These are phyloP conservation scores for Centrocercus urophasianus DNA, from an alignment of 2,113 vertebrate genomes.

Conservation along the genomic window DNA sequence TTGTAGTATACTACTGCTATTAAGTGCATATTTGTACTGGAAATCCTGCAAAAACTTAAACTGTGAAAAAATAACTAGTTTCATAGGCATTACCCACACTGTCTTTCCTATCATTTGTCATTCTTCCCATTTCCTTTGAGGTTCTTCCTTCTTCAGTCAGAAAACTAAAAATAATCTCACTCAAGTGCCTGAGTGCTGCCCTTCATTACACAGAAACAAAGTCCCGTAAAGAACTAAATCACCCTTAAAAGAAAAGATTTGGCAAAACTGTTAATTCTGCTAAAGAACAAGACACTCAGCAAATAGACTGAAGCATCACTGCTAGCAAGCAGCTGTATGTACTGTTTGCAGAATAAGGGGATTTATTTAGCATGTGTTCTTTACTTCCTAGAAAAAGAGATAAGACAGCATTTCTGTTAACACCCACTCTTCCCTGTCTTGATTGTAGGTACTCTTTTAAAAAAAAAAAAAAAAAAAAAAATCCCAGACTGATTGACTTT, in stretches of 20 bases:
- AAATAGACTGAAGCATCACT: not conserved
- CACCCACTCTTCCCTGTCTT: not conserved
- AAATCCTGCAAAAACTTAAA: not conserved
- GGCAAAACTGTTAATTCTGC: not conserved
- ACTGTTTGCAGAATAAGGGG: constrained; percentile 7
- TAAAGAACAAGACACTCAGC: not conserved
- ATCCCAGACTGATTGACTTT: constrained; percentile 47
- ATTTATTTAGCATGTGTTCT: not conserved
- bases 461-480: not conserved
- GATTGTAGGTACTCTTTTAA: not conserved
- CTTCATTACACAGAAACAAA: not conserved
- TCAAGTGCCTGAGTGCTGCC: not conserved
- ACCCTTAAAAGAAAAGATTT: not conserved
- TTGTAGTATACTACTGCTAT: no score
- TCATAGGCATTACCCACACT: not conserved
- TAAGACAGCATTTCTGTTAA: constrained; percentile 3
- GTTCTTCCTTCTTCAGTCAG: not conserved
- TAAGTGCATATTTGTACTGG: not conserved
- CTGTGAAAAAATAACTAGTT: not conserved
- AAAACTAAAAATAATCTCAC: not conserved
- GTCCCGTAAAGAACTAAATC: not conserved
- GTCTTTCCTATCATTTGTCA: not conserved
- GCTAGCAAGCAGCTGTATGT: not conserved
- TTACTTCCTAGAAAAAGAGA: not conserved
- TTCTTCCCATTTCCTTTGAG: not conserved